Base-by-base conservation (phyloP, 2,113 vertebrate species). In the Paradisaea rubra region DNA sequence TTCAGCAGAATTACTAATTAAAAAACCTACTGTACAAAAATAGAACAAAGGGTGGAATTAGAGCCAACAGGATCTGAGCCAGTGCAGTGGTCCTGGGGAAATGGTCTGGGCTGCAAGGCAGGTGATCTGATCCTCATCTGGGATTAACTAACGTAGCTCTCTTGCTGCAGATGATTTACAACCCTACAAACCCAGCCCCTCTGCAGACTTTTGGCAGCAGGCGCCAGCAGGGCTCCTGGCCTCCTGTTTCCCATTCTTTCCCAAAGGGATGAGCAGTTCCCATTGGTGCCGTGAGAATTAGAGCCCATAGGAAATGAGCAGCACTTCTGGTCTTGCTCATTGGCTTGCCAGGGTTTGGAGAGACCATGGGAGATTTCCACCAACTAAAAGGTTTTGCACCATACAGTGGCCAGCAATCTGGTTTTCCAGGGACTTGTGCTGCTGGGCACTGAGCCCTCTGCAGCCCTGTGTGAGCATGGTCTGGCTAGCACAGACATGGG, bases 1-100 rank as follows among this genome's bases (percentile, higher is more conserved):
- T 97, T 97, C 90, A 96, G 74, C 78, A 83, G 83, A 95, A 95
- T 94, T 94, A 95, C 77, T 95, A 96, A 96, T 95, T 94, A 93
- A 96, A 97, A 97, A 94, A 68, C 89, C 86, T 86, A 95, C 90
- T 10, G 17, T 79, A 93, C 69, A 60, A 91, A 96, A 97, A 92
- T 88, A 93, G 95, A 96, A 96, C 91, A 93, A 95, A 95, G 95
- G 59, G 81, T 61, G 45, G 91, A 97, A 96, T 88, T 91, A 88
- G 72, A 95, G 96, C 88, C 94, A 96, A 89, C 56, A 91, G 92
- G 78, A 90, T 87, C 73, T 65, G 77, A 95, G 94, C 95, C 95
- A 95, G 93, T 69, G 83, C 78, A 88, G 89, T 86, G 95, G 94
- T 94, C 87, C 77, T 4, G 7, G 74, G 87, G 72, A 96, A 95